These are phyloP conservation scores for Reticulitermes speratus DNA, from an alignment of 1,140 invertebrate genomes.

Conservation along the genomic window DNA sequence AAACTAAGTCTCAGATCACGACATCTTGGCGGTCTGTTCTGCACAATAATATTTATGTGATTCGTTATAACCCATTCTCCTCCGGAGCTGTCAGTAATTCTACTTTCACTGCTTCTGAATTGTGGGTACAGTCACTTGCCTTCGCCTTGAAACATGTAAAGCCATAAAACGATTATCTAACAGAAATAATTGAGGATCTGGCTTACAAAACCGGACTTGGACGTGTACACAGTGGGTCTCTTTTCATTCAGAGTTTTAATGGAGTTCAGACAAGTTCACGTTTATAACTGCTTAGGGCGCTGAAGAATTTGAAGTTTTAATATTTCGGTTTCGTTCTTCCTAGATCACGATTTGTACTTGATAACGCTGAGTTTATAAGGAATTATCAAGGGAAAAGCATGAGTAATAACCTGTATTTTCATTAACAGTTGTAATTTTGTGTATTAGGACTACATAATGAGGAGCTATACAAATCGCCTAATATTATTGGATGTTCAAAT, in stretches of 20 bases:
- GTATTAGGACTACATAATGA: no score
- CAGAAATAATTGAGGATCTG: not conserved
- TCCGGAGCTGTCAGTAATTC: not conserved
- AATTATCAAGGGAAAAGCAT: no score
- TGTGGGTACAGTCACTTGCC: not conserved
- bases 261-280: no score
- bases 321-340: no score
- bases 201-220: not conserved
- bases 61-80: conserved; percentile 1
- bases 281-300: no score
- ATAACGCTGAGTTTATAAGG: no score
- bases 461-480: no score
- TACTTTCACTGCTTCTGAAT: not conserved
- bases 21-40: not conserved
- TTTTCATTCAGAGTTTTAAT: not conserved
- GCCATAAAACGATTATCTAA: not conserved
- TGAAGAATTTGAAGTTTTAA: no score
- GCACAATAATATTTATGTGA: not conserved
- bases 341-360: no score
- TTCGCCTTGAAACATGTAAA: conserved; percentile 11
- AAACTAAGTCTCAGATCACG: not conserved
- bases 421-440: no score
- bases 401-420: no score
- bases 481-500: no score
- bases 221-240: not conserved